Evolutionary conservation across 2,113 vertebrate species (phyloP).

Genomic region (Dipodomys ordii): DNA sequence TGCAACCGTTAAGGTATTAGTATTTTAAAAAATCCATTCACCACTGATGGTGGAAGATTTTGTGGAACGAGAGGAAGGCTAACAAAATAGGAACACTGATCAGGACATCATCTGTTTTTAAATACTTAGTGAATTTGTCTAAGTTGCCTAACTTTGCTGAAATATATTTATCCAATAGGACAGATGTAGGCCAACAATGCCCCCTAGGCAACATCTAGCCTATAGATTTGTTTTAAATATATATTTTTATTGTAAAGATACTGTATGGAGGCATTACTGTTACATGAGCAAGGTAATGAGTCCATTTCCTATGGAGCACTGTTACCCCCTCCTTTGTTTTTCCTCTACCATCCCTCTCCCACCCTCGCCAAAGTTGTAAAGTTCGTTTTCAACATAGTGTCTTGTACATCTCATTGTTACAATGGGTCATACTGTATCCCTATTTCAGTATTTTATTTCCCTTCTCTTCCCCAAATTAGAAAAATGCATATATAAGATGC

Average conservation of each 20-base stretch:
- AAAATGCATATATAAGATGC: too few relatives aligned
- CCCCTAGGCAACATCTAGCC: background rate
- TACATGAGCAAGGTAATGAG: too few relatives aligned
- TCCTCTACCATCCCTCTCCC: too few relatives aligned
- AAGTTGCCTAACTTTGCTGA: background rate
- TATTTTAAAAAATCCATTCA: background rate
- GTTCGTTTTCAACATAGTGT: too few relatives aligned
- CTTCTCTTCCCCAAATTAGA: too few relatives aligned
- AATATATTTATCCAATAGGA: background rate
- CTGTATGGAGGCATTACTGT: too few relatives aligned
- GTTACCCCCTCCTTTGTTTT: too few relatives aligned
- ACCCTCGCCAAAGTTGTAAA: too few relatives aligned
- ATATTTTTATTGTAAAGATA: background rate
- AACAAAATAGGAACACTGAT: background rate
- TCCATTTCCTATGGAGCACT: too few relatives aligned
- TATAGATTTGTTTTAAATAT: background rate
- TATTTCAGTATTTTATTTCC: too few relatives aligned
- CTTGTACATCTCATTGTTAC: too few relatives aligned
- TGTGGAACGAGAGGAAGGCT: background rate
- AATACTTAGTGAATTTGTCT: background rate
- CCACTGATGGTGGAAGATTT: background rate
- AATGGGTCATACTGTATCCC: too few relatives aligned
- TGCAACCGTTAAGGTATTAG: background rate
- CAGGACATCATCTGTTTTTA: slow-evolving; percentile 14
- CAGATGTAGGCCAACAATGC: background rate